These are phyloP conservation scores for Trileptium ribeirensis DNA, from an alignment of 2,888 invertebrate genomes.

Conservation along the genomic window DNA sequence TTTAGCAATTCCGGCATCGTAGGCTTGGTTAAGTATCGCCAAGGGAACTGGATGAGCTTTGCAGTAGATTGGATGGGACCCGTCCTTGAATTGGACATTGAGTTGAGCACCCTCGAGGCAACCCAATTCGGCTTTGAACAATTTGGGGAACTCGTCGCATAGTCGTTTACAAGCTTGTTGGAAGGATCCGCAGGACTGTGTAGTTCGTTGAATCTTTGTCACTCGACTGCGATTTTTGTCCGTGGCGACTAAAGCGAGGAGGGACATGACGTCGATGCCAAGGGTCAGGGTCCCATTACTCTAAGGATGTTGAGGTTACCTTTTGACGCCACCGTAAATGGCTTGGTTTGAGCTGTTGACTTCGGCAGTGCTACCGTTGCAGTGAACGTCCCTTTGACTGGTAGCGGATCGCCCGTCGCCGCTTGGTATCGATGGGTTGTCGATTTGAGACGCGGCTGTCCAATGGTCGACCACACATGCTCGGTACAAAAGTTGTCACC, in stretches of 20 bases:
- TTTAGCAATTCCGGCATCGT: neutral
- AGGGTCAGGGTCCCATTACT: neutral
- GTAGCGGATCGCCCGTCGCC: neutral
- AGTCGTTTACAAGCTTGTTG: neutral
- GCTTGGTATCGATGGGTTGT: neutral
- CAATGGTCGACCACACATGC: neutral
- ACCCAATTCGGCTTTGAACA: neutral
- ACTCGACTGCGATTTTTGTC: too few species aligned
- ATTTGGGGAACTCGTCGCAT: neutral
- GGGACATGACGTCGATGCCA: neutral
- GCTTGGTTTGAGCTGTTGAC: neutral
- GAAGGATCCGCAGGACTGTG: neutral
- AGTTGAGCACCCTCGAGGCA: neutral
- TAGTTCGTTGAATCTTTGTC: neutral
- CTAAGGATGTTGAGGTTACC: neutral
- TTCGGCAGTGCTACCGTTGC: neutral
- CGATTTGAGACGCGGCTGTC: neutral
- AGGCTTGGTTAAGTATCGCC: neutral
- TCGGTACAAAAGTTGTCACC: neutral
- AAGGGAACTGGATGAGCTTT: neutral
- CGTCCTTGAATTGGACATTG: constrained; percentile 2
- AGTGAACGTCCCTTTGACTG: neutral
- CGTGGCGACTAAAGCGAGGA: neutral
- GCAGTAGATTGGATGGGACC: neutral
- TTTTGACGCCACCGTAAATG: neutral